Conservation (phyloP, 2,888 invertebrate genomes). For the Biston stratarius region DNA sequence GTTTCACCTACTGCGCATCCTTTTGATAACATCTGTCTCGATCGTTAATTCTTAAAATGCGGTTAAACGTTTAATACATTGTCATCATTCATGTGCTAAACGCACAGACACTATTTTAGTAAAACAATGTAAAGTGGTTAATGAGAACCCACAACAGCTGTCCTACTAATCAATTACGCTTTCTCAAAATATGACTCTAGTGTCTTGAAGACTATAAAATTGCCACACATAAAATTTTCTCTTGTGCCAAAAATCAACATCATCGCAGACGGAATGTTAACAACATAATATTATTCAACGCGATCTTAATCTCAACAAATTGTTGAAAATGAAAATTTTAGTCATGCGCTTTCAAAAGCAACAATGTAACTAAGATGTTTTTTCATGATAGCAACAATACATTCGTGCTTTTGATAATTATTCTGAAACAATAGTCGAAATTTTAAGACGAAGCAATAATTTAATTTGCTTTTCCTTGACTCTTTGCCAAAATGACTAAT, state of each 20-base stretch:
- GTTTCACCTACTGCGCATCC: too few relatives aligned
- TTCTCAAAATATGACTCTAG: constrained; percentile 76
- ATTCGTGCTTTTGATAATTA: constrained; percentile 66
- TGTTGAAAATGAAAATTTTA: constrained; percentile 77
- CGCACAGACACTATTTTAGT: constrained; percentile 53
- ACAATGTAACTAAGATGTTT: constrained; percentile 54
- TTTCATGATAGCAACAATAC: constrained; percentile 47
- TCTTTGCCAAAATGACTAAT: constrained; percentile 83
- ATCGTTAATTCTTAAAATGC: constrained; percentile 10
- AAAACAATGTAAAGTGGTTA: constrained; percentile 65
- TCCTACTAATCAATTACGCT: constrained; percentile 76
- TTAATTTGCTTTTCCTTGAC: constrained; percentile 76
- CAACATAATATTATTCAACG: constrained; percentile 81
- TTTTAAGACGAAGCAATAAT: constrained; percentile 68
- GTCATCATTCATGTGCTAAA: constrained; percentile 31
- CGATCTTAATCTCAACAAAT: constrained; percentile 80
- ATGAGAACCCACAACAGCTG: constrained; percentile 75
- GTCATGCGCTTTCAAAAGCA: constrained; percentile 66
- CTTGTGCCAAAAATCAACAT: constrained; percentile 82
- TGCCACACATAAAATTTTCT: constrained; percentile 73
- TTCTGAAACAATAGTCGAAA: constrained; percentile 75
- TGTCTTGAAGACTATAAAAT: constrained; percentile 77
- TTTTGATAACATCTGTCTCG: constrained; percentile 10
- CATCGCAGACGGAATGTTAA: constrained; percentile 78
- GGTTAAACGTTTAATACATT: constrained; percentile 20